Conservation (phyloP, 2,888 invertebrate species). For the Scaptomyza flava region DNA sequence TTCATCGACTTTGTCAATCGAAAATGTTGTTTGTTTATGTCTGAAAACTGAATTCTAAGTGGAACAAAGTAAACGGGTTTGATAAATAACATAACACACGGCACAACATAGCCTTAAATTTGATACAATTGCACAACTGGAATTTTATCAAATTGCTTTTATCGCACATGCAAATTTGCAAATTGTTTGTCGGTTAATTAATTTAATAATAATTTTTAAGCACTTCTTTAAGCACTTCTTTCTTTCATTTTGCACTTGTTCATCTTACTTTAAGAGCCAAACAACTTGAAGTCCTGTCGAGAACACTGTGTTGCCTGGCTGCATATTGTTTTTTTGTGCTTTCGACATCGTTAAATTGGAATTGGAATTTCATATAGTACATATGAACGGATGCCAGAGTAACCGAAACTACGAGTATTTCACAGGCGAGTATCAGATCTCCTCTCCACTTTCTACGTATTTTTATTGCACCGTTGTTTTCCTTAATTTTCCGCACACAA, state of each 20-base stretch:
- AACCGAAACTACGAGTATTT: constrained; percentile 1
- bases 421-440: constrained; percentile 7
- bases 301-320: neutral
- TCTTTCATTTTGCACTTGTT: too few relatives aligned
- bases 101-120: neutral
- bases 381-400: constrained; percentile 6
- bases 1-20: constrained; percentile 22
- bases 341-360: constrained; percentile 7
- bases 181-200: too few relatives aligned
- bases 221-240: too few relatives aligned
- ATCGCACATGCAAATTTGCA: too few relatives aligned
- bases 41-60: neutral
- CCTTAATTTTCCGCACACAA: constrained; percentile 53
- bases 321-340: neutral
- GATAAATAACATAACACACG: neutral
- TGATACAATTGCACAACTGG: neutral
- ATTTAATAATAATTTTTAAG: too few relatives aligned
- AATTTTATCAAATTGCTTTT: too few relatives aligned
- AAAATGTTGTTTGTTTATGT: constrained; percentile 16
- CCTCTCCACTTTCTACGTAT: neutral
- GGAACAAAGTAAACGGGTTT: neutral
- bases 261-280: neutral
- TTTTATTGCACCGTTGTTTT: constrained; percentile 19
- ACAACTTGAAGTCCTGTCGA: constrained; percentile 1
- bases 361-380: constrained; percentile 23